Percentiles rank a stretch among this genome's conserved stretches.
Conservation (phyloP, 2,113 vertebrate species). For the Xiphophorus maculatus region DNA sequence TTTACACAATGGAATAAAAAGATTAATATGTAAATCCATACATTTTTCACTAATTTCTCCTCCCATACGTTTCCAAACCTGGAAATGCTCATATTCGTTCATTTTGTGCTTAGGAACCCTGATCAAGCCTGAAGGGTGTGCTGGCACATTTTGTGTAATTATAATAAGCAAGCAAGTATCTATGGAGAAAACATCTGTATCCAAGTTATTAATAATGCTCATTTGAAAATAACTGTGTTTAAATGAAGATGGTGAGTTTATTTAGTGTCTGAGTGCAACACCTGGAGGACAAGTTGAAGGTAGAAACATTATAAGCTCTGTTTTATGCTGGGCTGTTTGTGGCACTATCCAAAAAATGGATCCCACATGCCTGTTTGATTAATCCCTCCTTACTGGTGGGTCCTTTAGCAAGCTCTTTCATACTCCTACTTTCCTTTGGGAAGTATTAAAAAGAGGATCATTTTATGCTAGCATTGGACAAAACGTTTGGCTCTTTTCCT, state of each 20-base stretch:
- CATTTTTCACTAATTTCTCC: neutral
- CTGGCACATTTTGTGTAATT: neutral
- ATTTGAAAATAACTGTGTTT: neutral
- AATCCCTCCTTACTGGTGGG: conserved; percentile 56
- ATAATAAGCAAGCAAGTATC: neutral
- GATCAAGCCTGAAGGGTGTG: neutral
- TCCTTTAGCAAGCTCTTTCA: conserved; percentile 61
- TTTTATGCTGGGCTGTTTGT: conserved; percentile 28
- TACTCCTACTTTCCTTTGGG: conserved; percentile 33
- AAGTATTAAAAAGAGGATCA: too few species aligned
- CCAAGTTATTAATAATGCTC: neutral
- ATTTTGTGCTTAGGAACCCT: neutral
- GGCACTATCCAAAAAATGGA: conserved; percentile 1
- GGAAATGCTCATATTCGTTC: neutral
- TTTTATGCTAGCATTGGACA: too few species aligned
- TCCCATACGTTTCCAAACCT: neutral
- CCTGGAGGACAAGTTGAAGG: neutral
- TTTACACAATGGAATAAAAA: neutral
- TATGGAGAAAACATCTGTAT: neutral
- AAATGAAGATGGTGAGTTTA: neutral
- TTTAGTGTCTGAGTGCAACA: neutral
- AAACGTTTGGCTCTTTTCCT: too few species aligned
- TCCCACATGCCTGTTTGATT: conserved; percentile 22
- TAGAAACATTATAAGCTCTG: conserved; percentile 1
- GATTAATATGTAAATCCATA: too few species aligned